A percentile compares a stretch with the other conserved stretches of the same genome.
Evolutionary conservation across 2,888 invertebrate genomes (phyloP).

Genomic region (Perizoma flavofasciatum): DNA sequence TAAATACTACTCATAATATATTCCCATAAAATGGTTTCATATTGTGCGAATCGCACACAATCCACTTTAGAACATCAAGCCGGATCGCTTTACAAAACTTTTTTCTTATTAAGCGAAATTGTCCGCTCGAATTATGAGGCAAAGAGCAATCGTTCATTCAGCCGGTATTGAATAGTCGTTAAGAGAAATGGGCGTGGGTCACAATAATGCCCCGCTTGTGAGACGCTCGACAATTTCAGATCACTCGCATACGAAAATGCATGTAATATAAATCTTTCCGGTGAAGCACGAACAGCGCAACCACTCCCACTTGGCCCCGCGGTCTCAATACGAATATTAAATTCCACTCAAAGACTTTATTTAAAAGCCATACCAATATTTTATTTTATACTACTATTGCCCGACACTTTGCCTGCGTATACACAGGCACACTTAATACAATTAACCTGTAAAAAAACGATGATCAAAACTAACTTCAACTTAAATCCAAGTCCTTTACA

Average conservation of each 20-base stretch:
- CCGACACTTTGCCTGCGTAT: background rate
- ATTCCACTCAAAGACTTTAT: conserved; percentile 81
- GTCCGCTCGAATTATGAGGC: conserved; percentile 75
- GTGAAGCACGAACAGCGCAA: conserved; percentile 77
- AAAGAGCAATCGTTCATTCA: conserved; percentile 82
- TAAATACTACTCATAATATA: conserved; percentile 44
- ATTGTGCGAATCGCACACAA: conserved; percentile 52
- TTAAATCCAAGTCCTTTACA: background rate
- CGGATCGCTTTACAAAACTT: conserved; percentile 76
- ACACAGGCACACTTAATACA: too few species aligned
- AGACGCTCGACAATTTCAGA: conserved; percentile 77
- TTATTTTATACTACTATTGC: conserved; percentile 43
- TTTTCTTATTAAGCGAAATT: conserved; percentile 65
- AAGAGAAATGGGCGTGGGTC: conserved; percentile 76
- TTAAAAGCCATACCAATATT: conserved; percentile 63
- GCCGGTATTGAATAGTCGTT: conserved; percentile 81
- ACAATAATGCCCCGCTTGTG: conserved; percentile 59
- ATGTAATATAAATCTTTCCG: conserved; percentile 84
- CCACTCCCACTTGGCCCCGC: conserved; percentile 79
- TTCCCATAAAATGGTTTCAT: conserved; percentile 56
- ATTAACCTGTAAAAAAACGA: too few species aligned
- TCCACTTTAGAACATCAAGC: conserved; percentile 56
- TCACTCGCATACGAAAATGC: conserved; percentile 80
- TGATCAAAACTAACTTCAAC: too few species aligned
- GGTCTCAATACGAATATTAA: conserved; percentile 81